Conservation (phyloP, 2,113 vertebrate species). For the Shinisaurus crocodilurus region DNA sequence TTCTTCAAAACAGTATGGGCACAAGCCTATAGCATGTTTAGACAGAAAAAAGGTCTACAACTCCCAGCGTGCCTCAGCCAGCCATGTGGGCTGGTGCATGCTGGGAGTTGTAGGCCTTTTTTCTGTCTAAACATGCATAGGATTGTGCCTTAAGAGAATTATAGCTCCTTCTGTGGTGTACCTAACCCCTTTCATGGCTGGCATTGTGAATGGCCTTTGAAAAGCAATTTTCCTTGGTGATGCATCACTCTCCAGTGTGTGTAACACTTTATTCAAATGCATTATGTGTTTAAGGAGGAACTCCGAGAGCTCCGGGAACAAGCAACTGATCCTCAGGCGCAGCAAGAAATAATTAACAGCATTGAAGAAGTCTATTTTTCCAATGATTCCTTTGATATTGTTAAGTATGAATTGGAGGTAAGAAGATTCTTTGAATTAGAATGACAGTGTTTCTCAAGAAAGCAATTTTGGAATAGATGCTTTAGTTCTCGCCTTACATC, state of each 20-base stretch:
- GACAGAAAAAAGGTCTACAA: no score
- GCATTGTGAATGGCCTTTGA: constrained; percentile 18
- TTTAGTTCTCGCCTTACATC: no score
- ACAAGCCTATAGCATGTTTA: no score
- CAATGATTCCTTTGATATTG: constrained; percentile 94
- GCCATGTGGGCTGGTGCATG: no score
- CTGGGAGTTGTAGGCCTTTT: no score
- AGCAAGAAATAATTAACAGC: constrained; percentile 96
- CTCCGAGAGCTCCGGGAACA: constrained; percentile 91
- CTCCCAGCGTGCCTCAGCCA: no score
- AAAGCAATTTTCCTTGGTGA: constrained; percentile 2
- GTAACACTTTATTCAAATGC: constrained; percentile 9
- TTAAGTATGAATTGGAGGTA: constrained; percentile 96
- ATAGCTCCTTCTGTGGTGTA: constrained; percentile 5
- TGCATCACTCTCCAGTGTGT: background rate
- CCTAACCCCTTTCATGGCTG: background rate
- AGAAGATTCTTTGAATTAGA: constrained; percentile 52
- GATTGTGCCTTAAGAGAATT: background rate
- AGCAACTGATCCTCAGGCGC: constrained; percentile 91
- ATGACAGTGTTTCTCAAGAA: background rate
- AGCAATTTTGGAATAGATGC: background rate
- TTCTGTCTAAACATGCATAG: no score
- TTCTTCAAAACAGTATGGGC: background rate
- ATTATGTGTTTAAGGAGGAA: constrained; percentile 85
- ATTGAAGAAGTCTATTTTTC: constrained; percentile 98